Base-by-base conservation (phyloP, 2,888 invertebrate species). In the Apantesis nais region DNA sequence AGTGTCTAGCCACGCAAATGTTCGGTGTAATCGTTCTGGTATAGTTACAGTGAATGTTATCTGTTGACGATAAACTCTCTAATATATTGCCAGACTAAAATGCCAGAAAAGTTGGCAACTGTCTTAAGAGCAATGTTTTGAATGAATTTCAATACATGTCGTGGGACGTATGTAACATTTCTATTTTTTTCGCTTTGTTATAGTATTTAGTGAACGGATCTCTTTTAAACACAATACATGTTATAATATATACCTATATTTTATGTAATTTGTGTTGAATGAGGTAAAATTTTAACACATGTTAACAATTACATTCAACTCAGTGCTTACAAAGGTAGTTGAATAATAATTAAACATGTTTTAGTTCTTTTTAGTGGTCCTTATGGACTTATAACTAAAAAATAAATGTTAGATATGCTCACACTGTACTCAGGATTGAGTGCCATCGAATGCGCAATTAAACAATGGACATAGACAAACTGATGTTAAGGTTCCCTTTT, bases 101-200 rank as follows among this genome's bases (percentile, higher is more conserved):
- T 76, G 71, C 76, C 65, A 81, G 74, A 73, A 71, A 72, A 73
- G 62, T 81, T 79, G 81, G 74, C 77, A 80, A 71, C 64, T 41
- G 65, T 72, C 72, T 65, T 62, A 58, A 73, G 52, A 52, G 71
- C 64, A 72, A 70, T 37, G 39, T 58, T 67, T 67, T 64, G 62
- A 72, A 66, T 71, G 65, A 73, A 64, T 70, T 61, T 61, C 29
- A 70, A 73, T 65, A 67, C 52, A 16, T 67, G 61, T 41, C 48
- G 52, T 60, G 4, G 14, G 37, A n/a, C 52, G 34, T 65, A 37
- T 52, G 34, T 34, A n/a, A 34, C 37, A 52, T 65, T 48, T 34
- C 34, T 16, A 14, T 63, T 11, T 63, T n/a, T 12, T 37, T 3
- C 25, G 29, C 29, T 44, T 19, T 44, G 5, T 11, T 9, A 8